Conservation (phyloP, 2,113 vertebrate genomes). For the Scalopus aquaticus region DNA sequence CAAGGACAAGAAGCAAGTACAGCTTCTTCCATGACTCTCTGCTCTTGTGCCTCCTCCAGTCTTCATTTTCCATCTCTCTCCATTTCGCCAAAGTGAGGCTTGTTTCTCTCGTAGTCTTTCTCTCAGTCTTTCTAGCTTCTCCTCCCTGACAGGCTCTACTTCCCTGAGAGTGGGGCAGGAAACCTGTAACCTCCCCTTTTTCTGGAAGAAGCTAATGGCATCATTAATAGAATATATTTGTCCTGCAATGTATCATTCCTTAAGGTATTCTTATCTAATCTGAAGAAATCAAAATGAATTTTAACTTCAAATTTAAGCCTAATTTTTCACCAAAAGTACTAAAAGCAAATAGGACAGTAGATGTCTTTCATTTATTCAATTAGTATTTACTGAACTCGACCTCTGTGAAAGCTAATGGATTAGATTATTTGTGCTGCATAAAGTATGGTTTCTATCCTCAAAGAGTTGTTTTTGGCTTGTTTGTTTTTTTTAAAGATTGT, state of each 20-base stretch:
- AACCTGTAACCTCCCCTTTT: background rate
- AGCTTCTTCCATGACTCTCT: too few relatives aligned
- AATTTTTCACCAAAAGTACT: background rate
- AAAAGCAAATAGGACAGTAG: background rate
- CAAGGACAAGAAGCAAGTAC: too few relatives aligned
- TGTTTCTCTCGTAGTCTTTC: too few relatives aligned
- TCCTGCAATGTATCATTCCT: background rate
- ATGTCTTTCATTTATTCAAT: background rate
- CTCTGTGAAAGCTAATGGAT: background rate
- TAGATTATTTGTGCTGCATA: background rate
- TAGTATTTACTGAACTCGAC: background rate
- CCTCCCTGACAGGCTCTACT: too few relatives aligned
- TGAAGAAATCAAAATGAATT: conserved; percentile 21
- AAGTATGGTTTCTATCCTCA: background rate
- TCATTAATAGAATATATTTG: background rate
- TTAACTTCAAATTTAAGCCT: conserved; percentile 25
- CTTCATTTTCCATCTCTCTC: too few relatives aligned
- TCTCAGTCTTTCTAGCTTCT: too few relatives aligned
- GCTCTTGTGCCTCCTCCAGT: too few relatives aligned
- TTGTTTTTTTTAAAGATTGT: too few relatives aligned
- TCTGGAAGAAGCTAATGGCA: background rate
- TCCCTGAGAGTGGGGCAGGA: too few relatives aligned
- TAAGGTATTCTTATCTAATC: conserved; percentile 9
- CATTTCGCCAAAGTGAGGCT: too few relatives aligned
- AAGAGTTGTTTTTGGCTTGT: too few relatives aligned